Conservation (phyloP, 2,888 invertebrate species). For the Automeris io region DNA sequence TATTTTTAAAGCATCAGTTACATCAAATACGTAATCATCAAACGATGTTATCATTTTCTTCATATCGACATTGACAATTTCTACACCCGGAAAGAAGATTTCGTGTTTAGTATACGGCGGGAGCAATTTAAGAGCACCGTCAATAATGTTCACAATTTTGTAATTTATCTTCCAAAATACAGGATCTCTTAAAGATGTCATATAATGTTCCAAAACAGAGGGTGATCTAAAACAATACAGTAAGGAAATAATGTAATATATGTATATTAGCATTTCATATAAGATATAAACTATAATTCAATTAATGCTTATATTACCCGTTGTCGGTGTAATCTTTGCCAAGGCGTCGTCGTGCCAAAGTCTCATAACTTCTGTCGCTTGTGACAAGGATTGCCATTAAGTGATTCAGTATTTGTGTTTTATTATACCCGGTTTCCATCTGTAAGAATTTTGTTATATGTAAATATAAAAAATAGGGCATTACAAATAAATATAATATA, state of each 20-base stretch:
- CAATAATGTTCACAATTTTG: slow-evolving; percentile 74
- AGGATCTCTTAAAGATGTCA: slow-evolving; percentile 82
- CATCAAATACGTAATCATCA: slow-evolving; percentile 80
- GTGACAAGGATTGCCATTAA: slow-evolving; percentile 59
- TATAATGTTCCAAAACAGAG: slow-evolving; percentile 62
- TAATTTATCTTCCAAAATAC: slow-evolving; percentile 82
- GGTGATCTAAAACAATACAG: slow-evolving; percentile 39
- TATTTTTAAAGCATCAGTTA: slow-evolving; percentile 76
- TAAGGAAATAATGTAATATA: slow-evolving; percentile 12
- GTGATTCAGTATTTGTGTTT: slow-evolving; percentile 58
- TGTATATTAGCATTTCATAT: slow-evolving; percentile 15
- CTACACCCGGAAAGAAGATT: slow-evolving; percentile 79
- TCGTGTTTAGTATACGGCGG: slow-evolving; percentile 77
- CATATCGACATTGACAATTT: slow-evolving; percentile 77
- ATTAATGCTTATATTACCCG: slow-evolving; percentile 32
- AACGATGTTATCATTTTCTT: slow-evolving; percentile 81
- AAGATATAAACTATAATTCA: slow-evolving; percentile 16
- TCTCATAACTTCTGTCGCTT: slow-evolving; percentile 52
- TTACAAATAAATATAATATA: too few species aligned
- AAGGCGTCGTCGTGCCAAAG: slow-evolving; percentile 39
- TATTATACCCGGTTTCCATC: slow-evolving; percentile 50
- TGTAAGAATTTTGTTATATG: slow-evolving; percentile 36
- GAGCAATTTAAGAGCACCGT: slow-evolving; percentile 73
- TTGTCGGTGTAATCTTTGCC: slow-evolving; percentile 32
- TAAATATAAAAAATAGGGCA: too few species aligned